Percentiles rank a stretch among this genome's conserved stretches.
phyloP scores from a whole-genome alignment of 2,797 vertebrate genomes.

The Chelonia mydas region DNA sequence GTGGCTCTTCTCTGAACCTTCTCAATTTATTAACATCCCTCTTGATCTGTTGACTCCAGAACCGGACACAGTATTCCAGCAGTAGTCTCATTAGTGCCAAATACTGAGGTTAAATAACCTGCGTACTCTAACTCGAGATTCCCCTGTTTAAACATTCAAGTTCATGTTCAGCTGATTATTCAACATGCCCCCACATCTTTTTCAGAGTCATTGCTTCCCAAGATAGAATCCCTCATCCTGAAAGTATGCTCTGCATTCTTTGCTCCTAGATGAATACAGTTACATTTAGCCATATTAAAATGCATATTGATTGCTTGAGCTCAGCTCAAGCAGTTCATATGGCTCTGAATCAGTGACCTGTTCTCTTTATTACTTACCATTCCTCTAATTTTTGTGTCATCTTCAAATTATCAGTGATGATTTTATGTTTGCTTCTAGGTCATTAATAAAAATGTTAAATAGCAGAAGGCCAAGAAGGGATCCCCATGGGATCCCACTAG shows the following conservation, averaged over 20 bases:
- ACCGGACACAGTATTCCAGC: neutral
- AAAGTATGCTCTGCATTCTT: neutral
- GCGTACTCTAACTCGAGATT: neutral
- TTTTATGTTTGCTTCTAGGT: neutral
- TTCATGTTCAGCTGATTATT: neutral
- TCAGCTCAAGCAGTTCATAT: neutral
- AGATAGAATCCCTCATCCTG: neutral
- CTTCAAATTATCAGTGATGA: neutral
- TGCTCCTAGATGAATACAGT: neutral
- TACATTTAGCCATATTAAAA: neutral
- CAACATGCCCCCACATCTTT: neutral
- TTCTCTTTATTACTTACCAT: neutral
- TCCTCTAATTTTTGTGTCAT: neutral
- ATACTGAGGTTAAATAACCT: neutral
- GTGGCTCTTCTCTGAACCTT: neutral
- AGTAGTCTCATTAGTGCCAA: neutral
- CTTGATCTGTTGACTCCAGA: neutral
- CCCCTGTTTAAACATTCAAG: neutral
- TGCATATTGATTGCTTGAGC: neutral
- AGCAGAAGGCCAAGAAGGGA: neutral
- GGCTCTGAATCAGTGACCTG: neutral
- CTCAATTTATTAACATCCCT: neutral
- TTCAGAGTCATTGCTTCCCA: neutral
- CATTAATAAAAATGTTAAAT: neutral
- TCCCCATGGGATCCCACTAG: neutral